Base-by-base conservation (phyloP, 2,797 vertebrate species). In the Anguilla megastoma region DNA sequence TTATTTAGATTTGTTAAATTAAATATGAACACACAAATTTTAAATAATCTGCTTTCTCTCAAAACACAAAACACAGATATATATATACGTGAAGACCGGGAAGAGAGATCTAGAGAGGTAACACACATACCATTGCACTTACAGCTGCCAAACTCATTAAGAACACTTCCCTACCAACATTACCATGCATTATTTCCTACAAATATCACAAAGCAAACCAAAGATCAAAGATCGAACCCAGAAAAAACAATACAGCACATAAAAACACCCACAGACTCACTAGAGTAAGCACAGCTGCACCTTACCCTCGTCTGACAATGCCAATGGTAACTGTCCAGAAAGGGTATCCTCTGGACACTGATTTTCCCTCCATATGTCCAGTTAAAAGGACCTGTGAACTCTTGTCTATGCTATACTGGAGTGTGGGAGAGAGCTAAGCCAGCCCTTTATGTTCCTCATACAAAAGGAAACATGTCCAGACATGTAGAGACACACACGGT, bases 391-490 rank as follows among this genome's bases (percentile, higher is more conserved):
- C 76, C 8, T 50, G 1, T 82, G 41, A 82, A n/a, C 45, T 48
- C 7, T 36, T 82, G 7, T 48, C 45, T 48, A 0, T n/a, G 41
- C 50, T 50, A 48, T n/a, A 48, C 18, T 80, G 48, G 79, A 24
- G 21, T 14, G 79, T 87, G 86, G 58, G 56, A 84, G 36, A 48
- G 79, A 48, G 41, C 54, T 87, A 24, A 52, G 58, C 86, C 63
- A 69, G 76, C 79, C 54, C 79, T 21, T 30, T 83, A 80, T 30
- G 48, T n/a, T 66, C 80, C 58, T 63, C n/a, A 52, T 45, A 69
- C 86, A 87, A 36, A 27, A 84, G 36, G 54, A 52, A 56, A 87
- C 86, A 45, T 87, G 86, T 80, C 79, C 86, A 84, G 86, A 84
- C 86, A 87, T 84, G 86, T 66, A 27, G 2, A 58, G 52, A 36